phyloP scores from a whole-genome alignment of 64 coral and sea anemone species.

The Pocillopora damicornis region DNA sequence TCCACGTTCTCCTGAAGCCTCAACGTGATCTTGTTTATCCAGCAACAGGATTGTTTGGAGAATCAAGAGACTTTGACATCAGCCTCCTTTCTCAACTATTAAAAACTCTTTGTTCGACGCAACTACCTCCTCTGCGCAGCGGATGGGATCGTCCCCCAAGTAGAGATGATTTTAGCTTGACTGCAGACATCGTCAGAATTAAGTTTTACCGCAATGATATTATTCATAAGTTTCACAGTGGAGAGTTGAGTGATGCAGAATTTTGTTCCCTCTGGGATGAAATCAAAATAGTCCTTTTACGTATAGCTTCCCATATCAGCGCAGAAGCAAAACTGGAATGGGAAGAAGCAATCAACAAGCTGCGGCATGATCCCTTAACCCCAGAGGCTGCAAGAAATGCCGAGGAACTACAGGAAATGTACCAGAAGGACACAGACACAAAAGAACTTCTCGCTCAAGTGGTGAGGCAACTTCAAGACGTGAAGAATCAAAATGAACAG shows the following conservation, averaged over 20 bases:
- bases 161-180: neutral
- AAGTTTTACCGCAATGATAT: conserved; percentile 5
- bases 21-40: neutral
- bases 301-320: neutral
- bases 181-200: conserved; percentile 25
- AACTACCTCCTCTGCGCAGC: neutral
- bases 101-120: no score
- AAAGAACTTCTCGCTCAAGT: neutral
- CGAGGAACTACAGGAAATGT: neutral
- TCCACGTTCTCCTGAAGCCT: neutral
- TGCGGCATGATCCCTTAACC: neutral
- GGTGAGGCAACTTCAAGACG: no score
- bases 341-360: neutral
- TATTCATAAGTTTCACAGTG: neutral
- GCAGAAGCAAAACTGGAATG: neutral
- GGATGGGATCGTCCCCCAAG: conserved; percentile 9
- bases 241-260: neutral
- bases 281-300: neutral
- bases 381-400: neutral
- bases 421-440: neutral
- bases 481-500: no score
- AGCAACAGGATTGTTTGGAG: no score
- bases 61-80: no score
- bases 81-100: no score
- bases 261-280: conserved; percentile 15